These are phyloP conservation scores for Pachyrhynchus sulphureomaculatus DNA, from an alignment of 1,140 invertebrate genomes.

Conservation along the genomic window DNA sequence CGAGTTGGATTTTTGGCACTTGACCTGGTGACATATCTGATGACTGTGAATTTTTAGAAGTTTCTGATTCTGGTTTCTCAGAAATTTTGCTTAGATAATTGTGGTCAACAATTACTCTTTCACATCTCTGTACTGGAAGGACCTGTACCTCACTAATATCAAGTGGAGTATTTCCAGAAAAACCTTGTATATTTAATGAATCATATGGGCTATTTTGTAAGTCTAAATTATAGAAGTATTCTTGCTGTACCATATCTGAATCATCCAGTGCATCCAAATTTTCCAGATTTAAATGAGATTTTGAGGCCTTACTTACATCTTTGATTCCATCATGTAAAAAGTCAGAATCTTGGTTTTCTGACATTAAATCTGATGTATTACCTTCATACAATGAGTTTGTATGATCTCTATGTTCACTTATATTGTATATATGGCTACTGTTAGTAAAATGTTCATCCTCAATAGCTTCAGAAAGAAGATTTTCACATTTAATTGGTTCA, in stretches of 20 bases:
- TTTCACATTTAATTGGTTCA: not conserved
- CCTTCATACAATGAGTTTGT: constrained; percentile 1
- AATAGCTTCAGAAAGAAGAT: not conserved
- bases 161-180: too few species aligned
- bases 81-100: not conserved
- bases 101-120: not conserved
- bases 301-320: too few species aligned
- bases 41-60: not conserved
- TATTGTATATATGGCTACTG: not conserved
- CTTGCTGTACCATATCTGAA: too few species aligned
- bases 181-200: too few species aligned
- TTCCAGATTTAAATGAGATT: too few species aligned
- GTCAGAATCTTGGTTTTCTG: too few species aligned
- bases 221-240: too few species aligned
- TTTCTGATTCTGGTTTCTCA: not conserved
- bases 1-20: not conserved
- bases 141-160: too few species aligned
- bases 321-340: too few species aligned
- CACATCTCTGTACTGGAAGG: too few species aligned
- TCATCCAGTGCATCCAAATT: too few species aligned
- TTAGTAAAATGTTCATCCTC: not conserved
- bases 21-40: not conserved
- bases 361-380: not conserved
- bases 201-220: too few species aligned
- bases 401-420: not conserved